Base-by-base conservation (phyloP, 1,140 invertebrate genomes). In the Drosophila auraria region DNA sequence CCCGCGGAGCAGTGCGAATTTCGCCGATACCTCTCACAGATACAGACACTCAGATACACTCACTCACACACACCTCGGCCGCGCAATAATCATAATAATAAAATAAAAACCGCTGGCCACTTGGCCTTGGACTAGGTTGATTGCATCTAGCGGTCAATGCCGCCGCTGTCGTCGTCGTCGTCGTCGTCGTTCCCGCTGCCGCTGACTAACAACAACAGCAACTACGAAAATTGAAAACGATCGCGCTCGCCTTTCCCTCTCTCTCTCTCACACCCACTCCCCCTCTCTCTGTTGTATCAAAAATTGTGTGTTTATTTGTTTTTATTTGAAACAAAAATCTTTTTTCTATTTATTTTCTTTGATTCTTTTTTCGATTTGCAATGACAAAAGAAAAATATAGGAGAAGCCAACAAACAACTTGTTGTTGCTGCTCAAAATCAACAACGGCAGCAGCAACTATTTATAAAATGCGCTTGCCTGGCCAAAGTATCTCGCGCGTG, bases 51-150 rank as follows among this genome's bases (percentile, higher is more conserved):
- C 45, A 20, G 11, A 27, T 25, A 59, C 38, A 54, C 47, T 20
- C 56, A 47, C 47, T 53, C 56, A n/a, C 57, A 36, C 42, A 68
- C 62, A 78, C 60, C 58, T 71, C 53, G 36, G 38, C 42, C 51
- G 66, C 74, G 79, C 66, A 89, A 61, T 64, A 75, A 64, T 78
- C 66, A 83, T 78, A 70, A 76, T 74, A 65, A 74, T 75, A 80
- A 73, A 80, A 79, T 64, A 89, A 81, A 89, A 90, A 90, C 86
- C 86, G 81, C 84, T 84, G 84, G 78, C 84, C 81, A 87, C 84
- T 87, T 92, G 91, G 89, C 91, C 91, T 92, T 92, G 91, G 79
- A 91, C 84, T 92, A 92, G 91, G 91, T 92, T 92, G 91, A 91
- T 92, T 92, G 91, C 91, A 92, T 92, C 83, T 91, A 91, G 84